phyloP scores from a whole-genome alignment of 2,113 vertebrate genomes.

The Helogale parvula region DNA sequence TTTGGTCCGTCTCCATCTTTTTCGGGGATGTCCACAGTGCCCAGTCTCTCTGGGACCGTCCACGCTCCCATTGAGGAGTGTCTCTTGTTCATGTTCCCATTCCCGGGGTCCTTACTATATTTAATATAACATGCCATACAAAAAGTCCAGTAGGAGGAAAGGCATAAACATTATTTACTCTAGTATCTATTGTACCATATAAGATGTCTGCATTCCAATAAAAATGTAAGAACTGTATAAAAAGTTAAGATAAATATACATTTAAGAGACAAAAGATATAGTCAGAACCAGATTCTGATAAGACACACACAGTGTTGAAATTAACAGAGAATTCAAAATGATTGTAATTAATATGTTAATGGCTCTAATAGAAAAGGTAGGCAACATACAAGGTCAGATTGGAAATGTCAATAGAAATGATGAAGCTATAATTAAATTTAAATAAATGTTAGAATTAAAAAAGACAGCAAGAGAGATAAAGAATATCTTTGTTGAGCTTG shows the following conservation, averaged over 20 bases:
- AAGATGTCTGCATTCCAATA: background rate
- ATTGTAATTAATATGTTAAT: constrained; percentile 14
- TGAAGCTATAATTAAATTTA: background rate
- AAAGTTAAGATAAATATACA: background rate
- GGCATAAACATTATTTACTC: background rate
- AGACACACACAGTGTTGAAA: background rate
- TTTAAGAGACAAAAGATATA: background rate
- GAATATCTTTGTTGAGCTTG: background rate
- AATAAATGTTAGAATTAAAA: background rate
- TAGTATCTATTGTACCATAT: background rate
- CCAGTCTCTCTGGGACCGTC: no score
- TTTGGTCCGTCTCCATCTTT: no score
- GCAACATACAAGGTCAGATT: background rate
- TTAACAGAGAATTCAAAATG: background rate
- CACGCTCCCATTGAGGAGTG: no score
- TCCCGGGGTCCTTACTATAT: background rate
- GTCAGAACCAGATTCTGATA: background rate
- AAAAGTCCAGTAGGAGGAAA: background rate
- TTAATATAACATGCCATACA: background rate
- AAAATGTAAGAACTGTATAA: background rate
- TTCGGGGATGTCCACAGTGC: no score
- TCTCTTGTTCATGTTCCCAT: no score
- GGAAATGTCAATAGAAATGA: background rate
- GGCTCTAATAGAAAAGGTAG: background rate
- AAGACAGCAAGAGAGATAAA: background rate